These are phyloP conservation scores for Moxostoma hubbsi DNA, from an alignment of 2,797 vertebrate genomes.

Conservation along the genomic window DNA sequence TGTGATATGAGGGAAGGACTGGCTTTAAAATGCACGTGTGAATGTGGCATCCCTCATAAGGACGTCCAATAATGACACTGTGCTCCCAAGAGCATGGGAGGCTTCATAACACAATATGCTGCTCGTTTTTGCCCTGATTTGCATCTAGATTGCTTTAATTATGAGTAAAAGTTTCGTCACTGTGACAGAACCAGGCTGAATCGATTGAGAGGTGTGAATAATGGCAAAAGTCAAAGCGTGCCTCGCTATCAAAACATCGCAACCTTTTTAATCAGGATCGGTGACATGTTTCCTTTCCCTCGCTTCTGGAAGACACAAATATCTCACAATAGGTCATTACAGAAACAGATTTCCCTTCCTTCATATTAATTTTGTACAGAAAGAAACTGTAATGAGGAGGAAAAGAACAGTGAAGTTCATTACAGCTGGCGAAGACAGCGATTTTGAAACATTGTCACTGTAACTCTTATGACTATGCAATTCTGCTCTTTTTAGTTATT, in stretches of 20 bases:
- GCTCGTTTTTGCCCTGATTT: constrained; percentile 77
- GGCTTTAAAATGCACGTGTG: constrained; percentile 33
- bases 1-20: constrained; percentile 14
- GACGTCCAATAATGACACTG: constrained; percentile 52
- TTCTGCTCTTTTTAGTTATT: constrained; percentile 16
- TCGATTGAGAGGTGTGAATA: constrained; percentile 81
- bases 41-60: constrained; percentile 46
- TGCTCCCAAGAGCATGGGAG: constrained; percentile 53
- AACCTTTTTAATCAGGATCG: constrained; percentile 61
- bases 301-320: not conserved
- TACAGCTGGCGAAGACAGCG: constrained; percentile 17
- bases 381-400: not conserved
- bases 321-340: constrained; percentile 33
- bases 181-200: constrained; percentile 77
- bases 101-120: constrained; percentile 70
- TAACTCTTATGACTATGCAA: constrained; percentile 1
- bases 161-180: constrained; percentile 77
- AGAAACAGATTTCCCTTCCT: constrained; percentile 13
- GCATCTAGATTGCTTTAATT: constrained; percentile 87
- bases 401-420: constrained; percentile 14
- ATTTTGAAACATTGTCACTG: constrained; percentile 24
- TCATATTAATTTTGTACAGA: constrained; percentile 23
- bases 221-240: constrained; percentile 76
- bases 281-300: constrained; percentile 57
- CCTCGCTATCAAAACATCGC: constrained; percentile 69